phyloP scores from a whole-genome alignment of 1,140 invertebrate genomes.

The Ceratina japonica region DNA sequence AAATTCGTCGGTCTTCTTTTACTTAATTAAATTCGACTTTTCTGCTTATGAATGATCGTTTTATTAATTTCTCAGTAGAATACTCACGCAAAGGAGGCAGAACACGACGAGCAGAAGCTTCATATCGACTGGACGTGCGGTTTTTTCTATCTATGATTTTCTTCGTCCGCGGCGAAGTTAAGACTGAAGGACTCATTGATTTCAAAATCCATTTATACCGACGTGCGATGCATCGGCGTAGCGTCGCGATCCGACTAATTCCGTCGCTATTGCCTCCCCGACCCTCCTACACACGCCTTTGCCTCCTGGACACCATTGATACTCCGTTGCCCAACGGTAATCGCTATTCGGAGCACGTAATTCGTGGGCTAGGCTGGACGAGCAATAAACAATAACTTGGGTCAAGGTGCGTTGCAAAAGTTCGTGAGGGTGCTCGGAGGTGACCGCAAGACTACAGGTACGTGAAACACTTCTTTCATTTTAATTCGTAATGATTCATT shows the following conservation, averaged over 20 bases:
- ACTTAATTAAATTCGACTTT: not conserved
- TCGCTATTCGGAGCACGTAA: slow-evolving; percentile 61
- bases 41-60: no score
- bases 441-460: no score
- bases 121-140: slow-evolving; percentile 34
- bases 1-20: not conserved
- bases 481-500: not conserved
- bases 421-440: not conserved
- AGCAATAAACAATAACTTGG: slow-evolving; percentile 55
- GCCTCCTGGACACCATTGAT: slow-evolving; percentile 54
- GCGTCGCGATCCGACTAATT: slow-evolving; percentile 44
- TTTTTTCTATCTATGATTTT: slow-evolving; percentile 12
- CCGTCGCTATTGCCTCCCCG: slow-evolving; percentile 32
- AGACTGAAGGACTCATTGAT: slow-evolving; percentile 56
- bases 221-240: slow-evolving; percentile 57
- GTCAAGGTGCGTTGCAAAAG: slow-evolving; percentile 54
- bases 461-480: no score
- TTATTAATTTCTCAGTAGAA: not conserved
- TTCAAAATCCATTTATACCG: slow-evolving; percentile 68
- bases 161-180: slow-evolving; percentile 20
- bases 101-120: slow-evolving; percentile 44
- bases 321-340: slow-evolving; percentile 64
- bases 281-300: slow-evolving; percentile 60
- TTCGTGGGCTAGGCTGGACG: slow-evolving; percentile 44
- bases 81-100: slow-evolving; percentile 65